Evolutionary conservation across 2,113 vertebrate species (phyloP), one percentile per base, ranked within the genome.

Genomic region (Neodontobutis hainanensis): DNA sequence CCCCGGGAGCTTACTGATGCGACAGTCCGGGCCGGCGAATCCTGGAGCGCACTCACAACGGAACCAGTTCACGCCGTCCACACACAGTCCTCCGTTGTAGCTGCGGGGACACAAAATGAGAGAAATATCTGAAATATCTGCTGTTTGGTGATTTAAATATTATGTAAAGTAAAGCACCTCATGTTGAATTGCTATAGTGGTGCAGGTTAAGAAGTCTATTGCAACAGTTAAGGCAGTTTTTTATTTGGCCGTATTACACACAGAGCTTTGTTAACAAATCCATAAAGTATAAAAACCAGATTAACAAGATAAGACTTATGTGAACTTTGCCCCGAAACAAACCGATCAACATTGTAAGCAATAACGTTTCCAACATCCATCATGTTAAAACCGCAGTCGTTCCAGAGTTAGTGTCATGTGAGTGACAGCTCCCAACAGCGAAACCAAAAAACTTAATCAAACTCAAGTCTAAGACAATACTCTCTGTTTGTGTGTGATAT

Each of bases 1-100:
- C 50, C 1, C 82, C 80, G 80, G 69, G 56, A 55, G 93, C 97
- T 98, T 91, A 99, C 97, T 98, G 78, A 98, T 99, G 86, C 96
- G 95, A 69, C 97, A 99, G 90, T 99, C 96, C 0, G 97, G 96
- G 36, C 97, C 97, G 3, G 95, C 96, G 42, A 98, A 98, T 15
- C 96, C 97, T 0, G 95, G 93, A 0, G 96, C 94, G 0, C 97
- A 99, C 61, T 97, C 95, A 32, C 97, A 99, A 36, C 96, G 94
- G 80, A 98, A 98, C 97, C 97, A 99, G 90, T 98, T 98, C 70
- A 95, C 87, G 0, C 96, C 97, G 4, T 99, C 97, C 0, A 98
- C 94, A 5, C 97, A 99, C 86, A 94, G 80, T 11, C 96, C 97
- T 0, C 96, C 95, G 0, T 99, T 99, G 90, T 97, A 99, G 88